phyloP scores from a whole-genome alignment of 1,140 invertebrate genomes.

The Streblospio benedicti region DNA sequence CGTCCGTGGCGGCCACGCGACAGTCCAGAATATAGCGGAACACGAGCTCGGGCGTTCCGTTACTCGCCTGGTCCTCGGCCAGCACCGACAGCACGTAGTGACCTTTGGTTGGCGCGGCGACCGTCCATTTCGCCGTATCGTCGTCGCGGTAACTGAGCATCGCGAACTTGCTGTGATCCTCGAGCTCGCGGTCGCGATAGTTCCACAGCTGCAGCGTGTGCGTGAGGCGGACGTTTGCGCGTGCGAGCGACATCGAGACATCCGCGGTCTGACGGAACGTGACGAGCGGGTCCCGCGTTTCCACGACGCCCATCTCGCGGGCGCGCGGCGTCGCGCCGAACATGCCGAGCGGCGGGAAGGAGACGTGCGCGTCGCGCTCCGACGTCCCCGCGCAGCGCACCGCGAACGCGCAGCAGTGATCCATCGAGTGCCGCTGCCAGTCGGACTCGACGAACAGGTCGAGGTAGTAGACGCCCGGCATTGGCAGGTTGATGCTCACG shows the following conservation, averaged over 20 bases:
- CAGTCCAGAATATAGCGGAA: conserved; percentile 41
- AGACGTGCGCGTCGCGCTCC: conserved; percentile 24
- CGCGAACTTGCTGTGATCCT: conserved; percentile 41
- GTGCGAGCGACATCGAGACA: conserved; percentile 23
- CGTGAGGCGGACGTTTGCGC: conserved; percentile 5
- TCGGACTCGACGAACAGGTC: conserved; percentile 38
- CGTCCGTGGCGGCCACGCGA: conserved; percentile 28
- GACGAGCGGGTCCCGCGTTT: conserved; percentile 33
- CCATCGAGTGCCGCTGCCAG: conserved; percentile 40
- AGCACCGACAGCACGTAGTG: conserved; percentile 43
- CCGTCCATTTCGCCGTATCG: conserved; percentile 31
- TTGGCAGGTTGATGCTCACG: conserved; percentile 31
- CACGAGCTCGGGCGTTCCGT: conserved; percentile 32
- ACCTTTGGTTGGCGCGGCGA: conserved; percentile 40
- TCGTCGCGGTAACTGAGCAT: conserved; percentile 36
- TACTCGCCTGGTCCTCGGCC: conserved; percentile 19
- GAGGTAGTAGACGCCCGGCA: conserved; percentile 37
- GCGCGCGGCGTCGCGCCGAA: conserved; percentile 40
- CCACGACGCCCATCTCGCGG: conserved; percentile 33
- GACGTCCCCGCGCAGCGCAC: conserved; percentile 25
- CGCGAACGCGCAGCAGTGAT: conserved; percentile 41
- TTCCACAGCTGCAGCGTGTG: conserved; percentile 42
- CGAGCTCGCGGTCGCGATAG: conserved; percentile 30
- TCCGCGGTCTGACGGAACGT: conserved; percentile 33
- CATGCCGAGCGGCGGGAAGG: conserved; percentile 37